A percentile compares a stretch with the other conserved stretches of the same genome.
These are phyloP conservation scores for Thyatira batis DNA, from an alignment of 2,888 invertebrate species.

Conservation along the genomic window DNA sequence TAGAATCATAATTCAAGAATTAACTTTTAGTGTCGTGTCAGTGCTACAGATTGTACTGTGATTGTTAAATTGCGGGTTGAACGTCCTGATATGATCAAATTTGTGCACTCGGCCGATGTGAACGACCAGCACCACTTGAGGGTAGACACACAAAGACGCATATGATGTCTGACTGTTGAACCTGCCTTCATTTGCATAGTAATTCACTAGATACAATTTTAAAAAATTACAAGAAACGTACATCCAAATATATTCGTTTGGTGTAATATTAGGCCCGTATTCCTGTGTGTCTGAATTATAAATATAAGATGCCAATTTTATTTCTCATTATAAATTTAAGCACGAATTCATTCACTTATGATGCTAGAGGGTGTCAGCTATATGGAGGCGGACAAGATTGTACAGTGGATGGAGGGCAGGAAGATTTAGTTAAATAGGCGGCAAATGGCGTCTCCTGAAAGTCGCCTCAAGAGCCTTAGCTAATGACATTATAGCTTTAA, in stretches of 20 bases:
- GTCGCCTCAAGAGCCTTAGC: constrained; percentile 15
- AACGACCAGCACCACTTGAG: constrained; percentile 21
- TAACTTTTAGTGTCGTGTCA: neutral
- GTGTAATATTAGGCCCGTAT: too few species aligned
- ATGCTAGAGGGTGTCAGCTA: neutral
- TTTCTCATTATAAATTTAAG: neutral
- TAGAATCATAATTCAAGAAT: neutral
- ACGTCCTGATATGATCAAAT: constrained; percentile 8
- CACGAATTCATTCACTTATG: neutral
- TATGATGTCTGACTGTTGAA: constrained; percentile 1
- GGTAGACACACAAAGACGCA: constrained; percentile 2
- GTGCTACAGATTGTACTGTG: constrained; percentile 1
- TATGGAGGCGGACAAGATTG: neutral
- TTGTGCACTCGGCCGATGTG: constrained; percentile 17
- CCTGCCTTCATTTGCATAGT: neutral
- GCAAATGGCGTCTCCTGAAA: constrained; percentile 32
- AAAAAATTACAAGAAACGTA: neutral
- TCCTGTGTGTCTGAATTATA: too few species aligned
- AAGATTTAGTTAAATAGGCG: constrained; percentile 19
- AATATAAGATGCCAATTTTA: neutral
- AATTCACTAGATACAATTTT: neutral
- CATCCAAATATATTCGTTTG: too few species aligned
- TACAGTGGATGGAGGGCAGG: neutral
- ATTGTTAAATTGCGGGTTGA: constrained; percentile 1
- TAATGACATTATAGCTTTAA: constrained; percentile 12